Evolutionary conservation across 2,888 invertebrate genomes (phyloP).

Genomic region (Globia sparganii): DNA sequence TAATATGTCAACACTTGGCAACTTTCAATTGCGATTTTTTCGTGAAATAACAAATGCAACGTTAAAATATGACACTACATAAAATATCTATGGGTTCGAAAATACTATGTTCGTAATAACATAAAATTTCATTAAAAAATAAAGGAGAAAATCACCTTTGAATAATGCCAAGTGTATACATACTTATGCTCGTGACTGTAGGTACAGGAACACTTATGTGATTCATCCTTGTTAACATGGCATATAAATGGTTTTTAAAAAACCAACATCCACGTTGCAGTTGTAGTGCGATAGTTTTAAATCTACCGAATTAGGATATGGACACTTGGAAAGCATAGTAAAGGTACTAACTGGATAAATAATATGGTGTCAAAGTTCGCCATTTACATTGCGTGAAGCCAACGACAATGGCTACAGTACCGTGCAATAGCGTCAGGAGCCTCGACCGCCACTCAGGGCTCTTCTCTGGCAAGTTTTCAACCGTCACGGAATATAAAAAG

Average conservation of each 20-base stretch:
- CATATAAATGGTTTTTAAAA: not conserved
- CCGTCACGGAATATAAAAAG: slow-evolving; percentile 75
- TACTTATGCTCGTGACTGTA: too few species aligned
- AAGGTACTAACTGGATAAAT: slow-evolving; percentile 77
- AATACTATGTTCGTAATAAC: too few species aligned
- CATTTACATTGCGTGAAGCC: slow-evolving; percentile 81
- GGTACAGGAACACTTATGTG: not conserved
- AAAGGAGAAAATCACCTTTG: too few species aligned
- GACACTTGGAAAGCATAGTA: not conserved
- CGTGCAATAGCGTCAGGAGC: slow-evolving; percentile 81
- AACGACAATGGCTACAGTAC: slow-evolving; percentile 75
- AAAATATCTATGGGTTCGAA: too few species aligned
- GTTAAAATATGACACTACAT: too few species aligned
- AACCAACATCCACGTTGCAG: not conserved
- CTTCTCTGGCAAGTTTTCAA: slow-evolving; percentile 62
- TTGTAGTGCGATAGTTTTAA: not conserved
- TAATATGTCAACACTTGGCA: too few species aligned
- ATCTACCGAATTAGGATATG: not conserved
- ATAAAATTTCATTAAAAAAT: too few species aligned
- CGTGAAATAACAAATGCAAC: too few species aligned
- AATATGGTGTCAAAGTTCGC: slow-evolving; percentile 67
- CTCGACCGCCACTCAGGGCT: slow-evolving; percentile 83
- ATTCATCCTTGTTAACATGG: not conserved
- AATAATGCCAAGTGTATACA: too few species aligned
- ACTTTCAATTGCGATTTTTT: too few species aligned